Percentiles rank a stretch among this genome's conserved stretches.
These are phyloP conservation scores for Dysdera silvatica DNA, from an alignment of 1,140 invertebrate species.

Conservation along the genomic window DNA sequence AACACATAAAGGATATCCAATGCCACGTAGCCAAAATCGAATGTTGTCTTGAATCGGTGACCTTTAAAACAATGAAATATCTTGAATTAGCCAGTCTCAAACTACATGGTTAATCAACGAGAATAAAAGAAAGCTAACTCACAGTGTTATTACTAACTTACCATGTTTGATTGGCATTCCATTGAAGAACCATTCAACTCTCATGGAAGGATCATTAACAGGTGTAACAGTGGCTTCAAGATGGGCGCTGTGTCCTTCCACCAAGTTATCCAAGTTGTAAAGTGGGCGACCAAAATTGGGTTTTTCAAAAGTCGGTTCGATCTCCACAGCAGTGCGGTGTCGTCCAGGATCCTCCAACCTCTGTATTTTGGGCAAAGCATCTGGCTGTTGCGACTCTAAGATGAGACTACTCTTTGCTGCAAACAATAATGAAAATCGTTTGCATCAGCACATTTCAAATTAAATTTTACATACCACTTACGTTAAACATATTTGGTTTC, in stretches of 20 bases:
- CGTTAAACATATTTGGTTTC: no score
- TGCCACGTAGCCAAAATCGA: conserved; percentile 53
- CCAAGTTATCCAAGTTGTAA: conserved; percentile 67
- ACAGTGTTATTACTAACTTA: conserved; percentile 20
- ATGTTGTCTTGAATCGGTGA: conserved; percentile 51
- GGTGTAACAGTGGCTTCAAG: conserved; percentile 91
- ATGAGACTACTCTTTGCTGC: conserved; percentile 77
- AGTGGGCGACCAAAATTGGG: conserved; percentile 81
- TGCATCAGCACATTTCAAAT: no score
- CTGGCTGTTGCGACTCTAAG: conserved; percentile 88
- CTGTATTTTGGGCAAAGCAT: conserved; percentile 81
- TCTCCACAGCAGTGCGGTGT: conserved; percentile 59
- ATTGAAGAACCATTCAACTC: conserved; percentile 91
- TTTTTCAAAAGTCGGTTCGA: conserved; percentile 69
- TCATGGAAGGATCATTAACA: conserved; percentile 89
- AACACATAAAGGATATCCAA: conserved; percentile 51
- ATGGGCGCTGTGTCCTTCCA: conserved; percentile 81
- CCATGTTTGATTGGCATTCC: conserved; percentile 80
- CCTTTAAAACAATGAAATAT: conserved; percentile 37
- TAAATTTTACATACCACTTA: no score
- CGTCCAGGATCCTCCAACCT: conserved; percentile 79
- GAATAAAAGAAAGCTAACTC: neutral
- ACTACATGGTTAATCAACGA: neutral
- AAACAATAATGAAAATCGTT: conserved; percentile 17
- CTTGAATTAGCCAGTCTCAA: neutral